Evolutionary conservation across 2,888 invertebrate species (phyloP).

Genomic region (Microplitis manilae): DNA sequence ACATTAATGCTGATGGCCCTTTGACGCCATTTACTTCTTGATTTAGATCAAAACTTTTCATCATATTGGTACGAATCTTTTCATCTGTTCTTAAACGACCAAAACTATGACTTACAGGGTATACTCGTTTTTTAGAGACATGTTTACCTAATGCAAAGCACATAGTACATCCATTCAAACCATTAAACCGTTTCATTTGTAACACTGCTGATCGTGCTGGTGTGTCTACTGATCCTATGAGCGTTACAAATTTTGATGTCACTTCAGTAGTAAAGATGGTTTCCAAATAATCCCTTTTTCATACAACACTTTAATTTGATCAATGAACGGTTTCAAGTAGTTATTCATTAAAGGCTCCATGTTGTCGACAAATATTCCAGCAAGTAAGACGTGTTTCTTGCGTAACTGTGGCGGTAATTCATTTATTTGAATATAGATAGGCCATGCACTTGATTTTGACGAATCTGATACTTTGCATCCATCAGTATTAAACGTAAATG

Average conservation of each 20-base stretch:
- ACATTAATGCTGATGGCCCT: background rate
- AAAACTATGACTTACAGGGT: conserved; percentile 10
- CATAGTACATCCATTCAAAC: conserved; percentile 27
- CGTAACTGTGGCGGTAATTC: conserved; percentile 41
- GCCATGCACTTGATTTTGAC: conserved; percentile 22
- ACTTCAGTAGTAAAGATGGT: background rate
- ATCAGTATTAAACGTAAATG: conserved; percentile 32
- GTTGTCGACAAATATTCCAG: background rate
- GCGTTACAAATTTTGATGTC: conserved; percentile 34
- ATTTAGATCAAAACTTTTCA: background rate
- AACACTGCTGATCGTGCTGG: conserved; percentile 32
- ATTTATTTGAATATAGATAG: background rate
- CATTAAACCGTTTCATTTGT: conserved; percentile 42
- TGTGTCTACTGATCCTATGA: conserved; percentile 34
- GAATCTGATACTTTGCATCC: conserved; percentile 37
- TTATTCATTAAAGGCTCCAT: background rate
- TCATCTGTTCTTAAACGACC: background rate
- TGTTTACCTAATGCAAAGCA: conserved; percentile 27
- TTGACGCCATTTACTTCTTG: background rate
- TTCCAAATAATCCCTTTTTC: conserved; percentile 39
- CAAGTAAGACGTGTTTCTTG: conserved; percentile 33
- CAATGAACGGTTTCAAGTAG: background rate
- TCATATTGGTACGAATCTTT: background rate
- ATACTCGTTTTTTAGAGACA: conserved; percentile 8
- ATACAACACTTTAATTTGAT: conserved; percentile 34